Conservation (phyloP, 2,113 vertebrate genomes). For the Antennarius striatus region DNA sequence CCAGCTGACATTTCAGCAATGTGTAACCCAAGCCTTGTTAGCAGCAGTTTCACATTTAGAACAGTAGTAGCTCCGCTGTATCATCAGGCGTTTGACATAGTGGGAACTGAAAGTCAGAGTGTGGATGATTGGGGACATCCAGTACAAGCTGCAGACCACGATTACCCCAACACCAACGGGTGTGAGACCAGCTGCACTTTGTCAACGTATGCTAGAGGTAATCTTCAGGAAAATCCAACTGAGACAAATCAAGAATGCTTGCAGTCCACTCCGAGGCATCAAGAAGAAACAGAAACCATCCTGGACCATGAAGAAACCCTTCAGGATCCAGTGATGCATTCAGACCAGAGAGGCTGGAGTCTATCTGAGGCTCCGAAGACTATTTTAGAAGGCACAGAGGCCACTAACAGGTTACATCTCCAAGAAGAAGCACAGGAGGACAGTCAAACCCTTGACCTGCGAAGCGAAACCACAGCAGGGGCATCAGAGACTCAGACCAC, state of each 20-base stretch:
- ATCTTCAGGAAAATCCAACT: background rate
- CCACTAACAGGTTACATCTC: background rate
- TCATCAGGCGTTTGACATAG: conserved; percentile 60
- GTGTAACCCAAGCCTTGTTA: conserved; percentile 11
- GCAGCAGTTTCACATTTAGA: conserved; percentile 56
- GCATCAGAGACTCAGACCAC: background rate
- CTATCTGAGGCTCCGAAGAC: background rate
- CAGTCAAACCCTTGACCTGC: conserved; percentile 2
- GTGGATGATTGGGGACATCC: conserved; percentile 15
- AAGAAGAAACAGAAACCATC: background rate
- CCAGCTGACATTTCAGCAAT: conserved; percentile 16
- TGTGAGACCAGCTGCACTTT: background rate
- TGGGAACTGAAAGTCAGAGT: conserved; percentile 46
- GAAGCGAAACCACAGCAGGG: conserved; percentile 8
- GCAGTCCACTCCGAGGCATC: background rate
- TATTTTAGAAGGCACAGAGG: background rate
- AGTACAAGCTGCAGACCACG: background rate
- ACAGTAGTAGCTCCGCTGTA: conserved; percentile 71
- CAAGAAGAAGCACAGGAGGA: conserved; percentile 27
- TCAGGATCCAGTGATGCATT: background rate
- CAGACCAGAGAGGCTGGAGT: background rate
- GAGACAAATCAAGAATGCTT: conserved; percentile 7
- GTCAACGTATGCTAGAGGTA: background rate
- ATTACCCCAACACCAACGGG: background rate
- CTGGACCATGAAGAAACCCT: background rate